These are phyloP conservation scores for Oreortyx pictus DNA, from an alignment of 2,797 vertebrate genomes.

Conservation along the genomic window DNA sequence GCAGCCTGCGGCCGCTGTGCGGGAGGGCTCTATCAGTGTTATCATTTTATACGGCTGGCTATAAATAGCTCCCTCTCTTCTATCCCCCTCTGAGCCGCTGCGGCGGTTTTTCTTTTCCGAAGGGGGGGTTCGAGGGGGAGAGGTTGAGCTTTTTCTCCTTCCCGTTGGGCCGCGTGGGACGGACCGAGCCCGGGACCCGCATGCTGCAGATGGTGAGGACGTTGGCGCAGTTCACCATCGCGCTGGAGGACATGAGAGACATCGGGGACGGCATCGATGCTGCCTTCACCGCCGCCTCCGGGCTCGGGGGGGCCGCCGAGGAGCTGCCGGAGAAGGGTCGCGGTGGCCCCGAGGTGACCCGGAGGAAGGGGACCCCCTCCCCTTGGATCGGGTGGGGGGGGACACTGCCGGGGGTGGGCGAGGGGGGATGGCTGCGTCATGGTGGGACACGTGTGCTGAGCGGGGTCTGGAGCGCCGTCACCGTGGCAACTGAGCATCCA, in stretches of 20 bases:
- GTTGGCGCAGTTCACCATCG: conserved; percentile 97
- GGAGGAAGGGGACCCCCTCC: not conserved
- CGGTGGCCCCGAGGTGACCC: conserved; percentile 84
- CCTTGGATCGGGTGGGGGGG: not conserved
- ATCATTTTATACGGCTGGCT: not conserved
- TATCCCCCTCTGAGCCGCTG: not conserved
- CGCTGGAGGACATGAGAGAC: conserved; percentile 97
- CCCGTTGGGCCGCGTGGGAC: conserved; percentile 45
- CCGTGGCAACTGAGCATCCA: conserved; percentile 45
- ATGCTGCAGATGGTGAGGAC: conserved; percentile 99
- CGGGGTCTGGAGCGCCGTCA: conserved; percentile 4
- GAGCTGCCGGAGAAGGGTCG: conserved; percentile 76
- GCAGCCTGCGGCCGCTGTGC: not conserved
- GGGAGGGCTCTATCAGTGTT: not conserved
- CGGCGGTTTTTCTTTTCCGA: not conserved
- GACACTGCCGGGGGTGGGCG: not conserved
- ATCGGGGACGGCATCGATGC: conserved; percentile 84
- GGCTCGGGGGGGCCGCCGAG: conserved; percentile 73
- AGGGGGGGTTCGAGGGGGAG: not conserved
- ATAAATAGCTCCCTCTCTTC: not conserved
- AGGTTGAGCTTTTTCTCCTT: not conserved
- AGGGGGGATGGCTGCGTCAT: conserved; percentile 19
- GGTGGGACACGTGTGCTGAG: not conserved
- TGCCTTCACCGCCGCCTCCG: conserved; percentile 72
- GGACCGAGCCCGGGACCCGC: conserved; percentile 72